phyloP scores from a whole-genome alignment of 2,113 vertebrate species.

The Excalfactoria chinensis region DNA sequence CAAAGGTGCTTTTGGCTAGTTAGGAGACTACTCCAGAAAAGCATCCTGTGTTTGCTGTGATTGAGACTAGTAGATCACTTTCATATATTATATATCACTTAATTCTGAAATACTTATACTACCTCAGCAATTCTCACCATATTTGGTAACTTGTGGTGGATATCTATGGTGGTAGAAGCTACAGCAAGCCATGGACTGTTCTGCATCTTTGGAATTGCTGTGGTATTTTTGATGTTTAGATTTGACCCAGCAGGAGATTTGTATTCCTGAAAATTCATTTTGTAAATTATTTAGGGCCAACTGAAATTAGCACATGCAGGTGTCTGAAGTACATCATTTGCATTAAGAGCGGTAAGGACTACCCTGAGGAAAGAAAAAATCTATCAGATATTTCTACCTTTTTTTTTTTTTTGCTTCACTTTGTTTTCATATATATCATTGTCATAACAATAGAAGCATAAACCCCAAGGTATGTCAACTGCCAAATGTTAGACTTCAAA shows the following conservation, averaged over 20 bases:
- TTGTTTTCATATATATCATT: not conserved
- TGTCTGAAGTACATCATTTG: constrained; percentile 52
- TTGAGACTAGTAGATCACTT: not conserved
- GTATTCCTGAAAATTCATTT: constrained; percentile 45
- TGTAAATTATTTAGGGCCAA: constrained; percentile 43
- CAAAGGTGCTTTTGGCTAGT: not conserved
- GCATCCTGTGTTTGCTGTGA: not conserved
- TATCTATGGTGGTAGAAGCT: not conserved
- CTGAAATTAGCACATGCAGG: constrained; percentile 20
- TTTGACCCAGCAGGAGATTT: not conserved
- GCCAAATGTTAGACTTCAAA: not conserved
- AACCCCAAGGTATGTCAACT: not conserved
- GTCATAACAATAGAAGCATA: not conserved
- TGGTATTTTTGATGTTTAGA: not conserved
- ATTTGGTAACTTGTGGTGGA: not conserved
- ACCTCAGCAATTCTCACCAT: not conserved
- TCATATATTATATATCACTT: not conserved
- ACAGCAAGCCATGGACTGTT: not conserved
- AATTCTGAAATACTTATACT: not conserved
- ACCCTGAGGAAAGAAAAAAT: constrained; percentile 13
- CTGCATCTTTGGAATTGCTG: not conserved
- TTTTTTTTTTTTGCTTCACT: not conserved
- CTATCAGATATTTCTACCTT: not conserved
- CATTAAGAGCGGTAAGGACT: not conserved
- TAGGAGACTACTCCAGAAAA: not conserved